phyloP scores from a whole-genome alignment of 2,888 invertebrate genomes.

The Morpho achilles region DNA sequence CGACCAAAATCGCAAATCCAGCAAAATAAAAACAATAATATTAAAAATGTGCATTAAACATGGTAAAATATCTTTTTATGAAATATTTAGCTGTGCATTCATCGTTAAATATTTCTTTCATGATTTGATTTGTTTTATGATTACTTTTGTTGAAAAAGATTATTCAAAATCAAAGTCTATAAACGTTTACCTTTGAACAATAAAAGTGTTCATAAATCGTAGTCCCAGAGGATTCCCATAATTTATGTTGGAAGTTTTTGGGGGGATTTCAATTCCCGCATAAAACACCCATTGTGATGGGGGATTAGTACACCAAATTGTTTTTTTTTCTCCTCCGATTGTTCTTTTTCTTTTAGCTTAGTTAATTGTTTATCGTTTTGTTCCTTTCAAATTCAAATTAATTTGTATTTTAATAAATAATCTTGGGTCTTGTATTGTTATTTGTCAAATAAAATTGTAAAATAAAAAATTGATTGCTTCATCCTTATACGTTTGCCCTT shows the following conservation, averaged over 20 bases:
- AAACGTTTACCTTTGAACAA: constrained; percentile 36
- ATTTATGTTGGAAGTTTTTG: constrained; percentile 44
- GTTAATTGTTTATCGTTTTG: constrained; percentile 34
- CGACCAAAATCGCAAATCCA: no score
- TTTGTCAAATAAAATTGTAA: no score
- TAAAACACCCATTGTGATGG: constrained; percentile 40
- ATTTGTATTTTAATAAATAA: no score
- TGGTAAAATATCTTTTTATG: no score
- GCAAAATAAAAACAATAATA: no score
- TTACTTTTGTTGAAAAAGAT: background rate
- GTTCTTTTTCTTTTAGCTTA: constrained; percentile 2
- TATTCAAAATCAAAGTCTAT: constrained; percentile 13
- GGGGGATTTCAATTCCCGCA: constrained; percentile 40
- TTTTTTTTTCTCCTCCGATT: constrained; percentile 26
- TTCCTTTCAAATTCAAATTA: constrained; percentile 13
- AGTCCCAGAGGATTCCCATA: constrained; percentile 34
- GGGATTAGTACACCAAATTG: constrained; percentile 40
- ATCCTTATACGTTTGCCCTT: no score
- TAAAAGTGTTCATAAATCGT: constrained; percentile 43
- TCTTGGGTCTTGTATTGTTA: no score
- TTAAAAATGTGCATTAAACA: no score
- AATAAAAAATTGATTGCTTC: no score
- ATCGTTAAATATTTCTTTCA: no score
- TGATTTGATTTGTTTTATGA: background rate
- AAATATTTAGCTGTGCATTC: no score